Conservation (phyloP, 2,113 vertebrate genomes). For the Sorex fumeus region DNA sequence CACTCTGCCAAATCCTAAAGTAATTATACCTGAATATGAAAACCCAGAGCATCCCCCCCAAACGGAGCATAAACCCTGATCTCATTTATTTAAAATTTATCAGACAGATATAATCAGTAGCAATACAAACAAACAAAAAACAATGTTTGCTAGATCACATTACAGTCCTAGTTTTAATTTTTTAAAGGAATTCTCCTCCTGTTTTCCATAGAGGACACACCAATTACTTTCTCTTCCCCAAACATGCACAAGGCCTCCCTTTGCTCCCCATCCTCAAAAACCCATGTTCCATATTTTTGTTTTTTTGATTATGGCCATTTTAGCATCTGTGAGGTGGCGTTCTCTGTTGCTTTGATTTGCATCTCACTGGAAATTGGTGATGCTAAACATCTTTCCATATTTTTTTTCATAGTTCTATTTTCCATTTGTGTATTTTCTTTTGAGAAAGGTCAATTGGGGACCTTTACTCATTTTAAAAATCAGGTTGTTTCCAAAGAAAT, state of each 20-base stretch:
- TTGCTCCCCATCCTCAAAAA: not conserved
- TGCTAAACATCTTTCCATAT: not conserved
- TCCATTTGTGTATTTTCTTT: not conserved
- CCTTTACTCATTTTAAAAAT: not conserved
- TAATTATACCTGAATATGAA: not conserved
- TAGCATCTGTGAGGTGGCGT: not conserved
- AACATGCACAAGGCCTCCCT: no score
- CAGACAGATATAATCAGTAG: not conserved
- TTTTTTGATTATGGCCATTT: not conserved
- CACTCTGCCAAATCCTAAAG: not conserved
- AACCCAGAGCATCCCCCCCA: no score
- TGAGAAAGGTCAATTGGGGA: not conserved
- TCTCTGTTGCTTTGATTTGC: not conserved
- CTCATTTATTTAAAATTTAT: not conserved
- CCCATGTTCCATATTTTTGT: no score
- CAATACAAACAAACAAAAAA: not conserved
- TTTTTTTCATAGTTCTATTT: not conserved
- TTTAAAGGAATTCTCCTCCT: fast-evolving
- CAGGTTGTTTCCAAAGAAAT: slow-evolving; percentile 18
- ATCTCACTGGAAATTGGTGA: not conserved
- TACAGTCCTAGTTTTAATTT: not conserved
- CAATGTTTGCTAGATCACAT: not conserved
- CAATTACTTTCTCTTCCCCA: no score
- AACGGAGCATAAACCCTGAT: no score
- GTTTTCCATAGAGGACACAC: not conserved